A percentile compares a stretch with the other conserved stretches of the same genome.
phyloP scores from a whole-genome alignment of 1,140 invertebrate species.

The Trinorchestia longiramus region DNA sequence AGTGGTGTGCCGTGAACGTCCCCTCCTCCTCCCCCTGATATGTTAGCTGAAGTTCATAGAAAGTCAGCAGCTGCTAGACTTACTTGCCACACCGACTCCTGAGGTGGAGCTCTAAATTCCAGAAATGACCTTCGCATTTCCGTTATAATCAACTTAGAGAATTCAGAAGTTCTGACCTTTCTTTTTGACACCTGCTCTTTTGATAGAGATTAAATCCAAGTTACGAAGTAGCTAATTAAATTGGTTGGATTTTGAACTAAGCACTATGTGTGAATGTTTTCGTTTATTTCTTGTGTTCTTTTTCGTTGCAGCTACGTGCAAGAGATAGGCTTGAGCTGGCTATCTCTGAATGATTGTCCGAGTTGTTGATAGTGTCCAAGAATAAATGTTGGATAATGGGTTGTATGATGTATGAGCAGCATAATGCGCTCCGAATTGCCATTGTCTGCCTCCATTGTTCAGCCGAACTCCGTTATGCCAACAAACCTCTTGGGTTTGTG shows the following conservation, averaged over 20 bases:
- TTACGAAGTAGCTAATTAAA: not conserved
- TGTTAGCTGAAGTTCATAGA: not conserved
- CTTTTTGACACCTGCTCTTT: not conserved
- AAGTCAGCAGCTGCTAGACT: not conserved
- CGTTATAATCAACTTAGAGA: not conserved
- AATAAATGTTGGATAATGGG: not conserved
- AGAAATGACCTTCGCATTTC: conserved; percentile 15
- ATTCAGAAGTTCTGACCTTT: conserved; percentile 10
- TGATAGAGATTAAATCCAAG: not conserved
- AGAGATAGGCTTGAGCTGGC: not conserved
- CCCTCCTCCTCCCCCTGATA: not conserved
- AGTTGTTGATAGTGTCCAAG: not conserved
- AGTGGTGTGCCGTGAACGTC: not conserved
- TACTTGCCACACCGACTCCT: not conserved
- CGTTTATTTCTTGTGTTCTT: not conserved
- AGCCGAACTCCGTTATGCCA: not conserved
- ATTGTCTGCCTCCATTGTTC: not conserved
- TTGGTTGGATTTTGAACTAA: not conserved
- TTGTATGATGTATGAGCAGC: not conserved
- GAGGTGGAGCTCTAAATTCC: not conserved
- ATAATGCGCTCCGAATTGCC: not conserved
- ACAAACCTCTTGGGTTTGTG: not conserved
- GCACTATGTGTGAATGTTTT: not conserved
- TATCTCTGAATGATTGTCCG: not conserved
- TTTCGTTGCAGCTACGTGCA: not conserved